Conservation (phyloP, 2,113 vertebrate genomes). For the Panurus biarmicus region DNA sequence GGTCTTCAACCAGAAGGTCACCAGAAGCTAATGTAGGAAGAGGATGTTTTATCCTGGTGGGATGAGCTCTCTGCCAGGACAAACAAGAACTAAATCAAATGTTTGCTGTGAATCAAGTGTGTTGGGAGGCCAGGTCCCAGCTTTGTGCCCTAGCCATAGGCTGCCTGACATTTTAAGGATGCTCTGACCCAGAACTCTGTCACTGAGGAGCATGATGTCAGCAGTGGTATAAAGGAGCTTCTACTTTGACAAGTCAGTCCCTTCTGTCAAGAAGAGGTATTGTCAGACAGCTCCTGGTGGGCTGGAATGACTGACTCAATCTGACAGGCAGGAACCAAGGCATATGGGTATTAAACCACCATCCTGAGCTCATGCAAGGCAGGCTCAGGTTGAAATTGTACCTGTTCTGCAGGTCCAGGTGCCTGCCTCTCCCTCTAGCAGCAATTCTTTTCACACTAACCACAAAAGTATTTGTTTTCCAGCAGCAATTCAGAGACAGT, state of each 20-base stretch:
- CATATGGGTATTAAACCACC: not conserved
- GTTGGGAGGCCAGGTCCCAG: not conserved
- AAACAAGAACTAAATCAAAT: not conserved
- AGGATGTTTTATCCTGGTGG: not conserved
- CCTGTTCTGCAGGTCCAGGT: not conserved
- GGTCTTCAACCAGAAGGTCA: not conserved
- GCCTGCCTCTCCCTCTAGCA: not conserved
- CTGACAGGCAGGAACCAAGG: not conserved
- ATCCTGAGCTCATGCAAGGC: fast-evolving
- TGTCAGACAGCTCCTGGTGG: not conserved
- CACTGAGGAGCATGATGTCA: not conserved
- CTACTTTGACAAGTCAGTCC: not conserved
- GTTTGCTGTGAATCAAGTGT: not conserved
- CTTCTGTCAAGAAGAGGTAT: not conserved
- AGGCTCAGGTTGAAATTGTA: not conserved
- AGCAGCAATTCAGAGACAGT: not conserved
- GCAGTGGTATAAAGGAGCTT: not conserved
- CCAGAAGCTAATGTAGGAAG: not conserved
- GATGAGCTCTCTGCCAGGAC: not conserved
- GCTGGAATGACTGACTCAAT: not conserved
- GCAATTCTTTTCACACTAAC: not conserved
- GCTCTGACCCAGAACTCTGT: not conserved
- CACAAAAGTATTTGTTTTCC: not conserved
- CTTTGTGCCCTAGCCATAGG: not conserved
- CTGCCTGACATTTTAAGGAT: not conserved